Conservation (phyloP, 1,140 invertebrate species). For the Atopsyche davidsoni region DNA sequence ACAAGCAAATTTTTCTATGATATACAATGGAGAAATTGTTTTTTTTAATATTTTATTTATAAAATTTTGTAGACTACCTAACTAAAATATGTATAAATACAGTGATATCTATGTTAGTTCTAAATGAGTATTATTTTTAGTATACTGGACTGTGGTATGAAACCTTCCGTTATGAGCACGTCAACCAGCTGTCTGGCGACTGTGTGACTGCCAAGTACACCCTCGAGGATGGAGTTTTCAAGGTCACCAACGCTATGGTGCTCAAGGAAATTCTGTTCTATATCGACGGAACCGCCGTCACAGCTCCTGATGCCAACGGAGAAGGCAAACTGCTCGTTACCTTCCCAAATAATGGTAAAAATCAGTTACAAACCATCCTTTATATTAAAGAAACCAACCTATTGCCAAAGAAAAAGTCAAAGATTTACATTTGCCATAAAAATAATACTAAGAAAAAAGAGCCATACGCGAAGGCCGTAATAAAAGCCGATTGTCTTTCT, state of each 20-base stretch:
- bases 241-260: slow-evolving; percentile 16
- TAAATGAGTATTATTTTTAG: slow-evolving; percentile 29
- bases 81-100: no score
- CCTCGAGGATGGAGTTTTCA: slow-evolving; percentile 6
- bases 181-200: slow-evolving; percentile 33
- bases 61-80: no score
- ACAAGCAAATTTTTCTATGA: no score
- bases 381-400: no score
- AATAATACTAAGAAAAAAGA: no score
- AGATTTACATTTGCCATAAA: no score
- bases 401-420: no score
- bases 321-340: slow-evolving; percentile 23
- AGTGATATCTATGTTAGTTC: not conserved
- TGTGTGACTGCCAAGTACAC: slow-evolving; percentile 32
- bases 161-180: slow-evolving; percentile 35
- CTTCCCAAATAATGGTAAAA: slow-evolving; percentile 30
- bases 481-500: no score
- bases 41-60: no score
- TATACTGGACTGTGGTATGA: slow-evolving; percentile 38
- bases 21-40: no score
- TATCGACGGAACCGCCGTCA: slow-evolving; percentile 33
- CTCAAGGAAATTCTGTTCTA: slow-evolving; percentile 7
- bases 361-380: no score
- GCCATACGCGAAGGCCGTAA: no score
- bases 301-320: slow-evolving; percentile 24